Evolutionary conservation across 2,888 invertebrate genomes (phyloP).

Genomic region (Lordiphosa fenestrarum): DNA sequence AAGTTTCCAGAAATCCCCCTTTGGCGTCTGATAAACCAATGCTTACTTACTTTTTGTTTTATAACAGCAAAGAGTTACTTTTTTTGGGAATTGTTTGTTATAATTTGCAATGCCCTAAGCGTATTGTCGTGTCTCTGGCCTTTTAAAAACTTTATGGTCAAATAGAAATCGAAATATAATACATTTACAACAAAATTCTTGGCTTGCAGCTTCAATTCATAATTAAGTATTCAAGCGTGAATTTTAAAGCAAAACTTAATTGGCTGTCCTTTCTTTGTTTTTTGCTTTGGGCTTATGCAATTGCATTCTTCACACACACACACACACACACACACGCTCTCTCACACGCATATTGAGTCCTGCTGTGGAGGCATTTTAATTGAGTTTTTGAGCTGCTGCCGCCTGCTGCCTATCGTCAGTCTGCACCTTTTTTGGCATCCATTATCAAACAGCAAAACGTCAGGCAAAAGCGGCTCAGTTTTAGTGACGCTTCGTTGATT

Average conservation of each 20-base stretch:
- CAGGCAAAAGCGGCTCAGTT: constrained; percentile 44
- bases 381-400: constrained; percentile 48
- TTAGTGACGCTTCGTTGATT: constrained; percentile 24
- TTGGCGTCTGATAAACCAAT: neutral
- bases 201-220: neutral
- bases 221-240: constrained; percentile 27
- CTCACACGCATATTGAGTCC: constrained; percentile 5
- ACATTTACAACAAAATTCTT: too few relatives aligned
- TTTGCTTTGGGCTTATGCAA: constrained; percentile 4
- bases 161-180: too few relatives aligned
- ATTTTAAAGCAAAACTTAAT: constrained; percentile 53
- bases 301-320: constrained; percentile 1
- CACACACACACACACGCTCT: neutral
- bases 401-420: constrained; percentile 14
- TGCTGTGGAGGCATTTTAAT: constrained; percentile 46
- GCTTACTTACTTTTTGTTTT: constrained; percentile 7
- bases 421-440: constrained; percentile 15
- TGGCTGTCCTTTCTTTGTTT: constrained; percentile 29
- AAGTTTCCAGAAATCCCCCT: too few relatives aligned
- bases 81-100: constrained; percentile 16
- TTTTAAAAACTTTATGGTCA: neutral
- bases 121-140: constrained; percentile 2
- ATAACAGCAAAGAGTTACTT: neutral
- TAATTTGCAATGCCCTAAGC: constrained; percentile 22
- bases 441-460: constrained; percentile 27